Conservation (phyloP, 2,888 invertebrate species). For the Lingula anatina region DNA sequence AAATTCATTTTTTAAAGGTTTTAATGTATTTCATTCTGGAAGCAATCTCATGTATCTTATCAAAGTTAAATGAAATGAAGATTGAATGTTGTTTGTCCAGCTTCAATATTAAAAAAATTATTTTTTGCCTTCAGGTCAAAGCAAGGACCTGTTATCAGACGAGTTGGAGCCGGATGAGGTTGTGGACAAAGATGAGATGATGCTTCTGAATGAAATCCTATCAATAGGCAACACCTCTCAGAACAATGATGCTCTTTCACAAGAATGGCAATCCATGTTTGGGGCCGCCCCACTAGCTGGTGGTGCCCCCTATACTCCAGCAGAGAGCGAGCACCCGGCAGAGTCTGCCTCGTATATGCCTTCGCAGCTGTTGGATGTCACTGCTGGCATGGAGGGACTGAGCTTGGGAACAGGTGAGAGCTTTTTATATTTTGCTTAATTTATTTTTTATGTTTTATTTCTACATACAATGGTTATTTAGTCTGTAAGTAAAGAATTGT, state of each 20-base stretch:
- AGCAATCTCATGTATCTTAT: no score
- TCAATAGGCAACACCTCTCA: conserved; percentile 46
- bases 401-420: background rate
- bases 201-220: conserved; percentile 51
- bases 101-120: no score
- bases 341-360: conserved; percentile 48
- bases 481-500: no score
- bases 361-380: conserved; percentile 49
- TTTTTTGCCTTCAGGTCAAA: no score
- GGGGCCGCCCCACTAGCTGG: conserved; percentile 23
- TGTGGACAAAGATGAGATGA: conserved; percentile 52
- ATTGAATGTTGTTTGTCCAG: no score
- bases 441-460: conserved; percentile 4
- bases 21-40: no score
- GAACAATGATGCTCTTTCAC: conserved; percentile 45
- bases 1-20: no score
- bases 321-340: conserved; percentile 28
- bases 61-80: no score
- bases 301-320: conserved; percentile 16
- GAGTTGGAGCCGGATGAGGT: conserved; percentile 42
- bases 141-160: conserved; percentile 49
- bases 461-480: no score
- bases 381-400: conserved; percentile 17
- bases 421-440: background rate
- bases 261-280: conserved; percentile 50